These are phyloP conservation scores for Aphidius ervi DNA, from an alignment of 1,140 invertebrate genomes.

Conservation along the genomic window DNA sequence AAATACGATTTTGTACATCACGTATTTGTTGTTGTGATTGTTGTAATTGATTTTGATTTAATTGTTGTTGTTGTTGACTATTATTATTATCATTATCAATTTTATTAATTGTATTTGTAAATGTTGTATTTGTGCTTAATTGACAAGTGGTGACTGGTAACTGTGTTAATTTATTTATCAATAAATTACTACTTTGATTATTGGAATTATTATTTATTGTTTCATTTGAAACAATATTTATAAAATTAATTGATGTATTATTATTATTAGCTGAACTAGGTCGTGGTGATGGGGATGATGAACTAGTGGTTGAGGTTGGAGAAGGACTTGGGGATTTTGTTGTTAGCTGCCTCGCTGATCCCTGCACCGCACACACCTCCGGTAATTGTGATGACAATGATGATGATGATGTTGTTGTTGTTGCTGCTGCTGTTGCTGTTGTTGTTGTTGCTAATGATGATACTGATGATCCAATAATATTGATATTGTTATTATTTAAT, in stretches of 20 bases:
- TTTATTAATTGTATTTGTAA: conserved; percentile 36
- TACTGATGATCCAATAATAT: too few relatives aligned
- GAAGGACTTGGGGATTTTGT: conserved; percentile 46
- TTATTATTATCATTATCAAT: conserved; percentile 38
- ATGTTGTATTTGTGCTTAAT: conserved; percentile 36
- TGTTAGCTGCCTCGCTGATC: conserved; percentile 49
- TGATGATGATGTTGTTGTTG: not conserved
- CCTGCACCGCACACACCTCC: conserved; percentile 55
- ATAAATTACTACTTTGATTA: not conserved
- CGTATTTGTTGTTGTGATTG: conserved; percentile 22
- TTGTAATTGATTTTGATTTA: conserved; percentile 28
- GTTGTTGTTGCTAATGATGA: conserved; percentile 21
- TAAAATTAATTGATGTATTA: conserved; percentile 33
- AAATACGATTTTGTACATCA: conserved; percentile 32
- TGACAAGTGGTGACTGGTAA: conserved; percentile 32
- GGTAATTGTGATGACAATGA: conserved; percentile 35
- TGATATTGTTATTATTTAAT: too few relatives aligned
- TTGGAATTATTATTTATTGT: conserved; percentile 36
- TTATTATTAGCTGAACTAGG: conserved; percentile 37
- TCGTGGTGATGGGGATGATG: conserved; percentile 39
- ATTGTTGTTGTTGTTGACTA: not conserved
- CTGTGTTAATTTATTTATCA: conserved; percentile 35
- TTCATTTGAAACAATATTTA: conserved; percentile 30
- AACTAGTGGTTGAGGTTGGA: conserved; percentile 42
- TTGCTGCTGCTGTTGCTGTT: conserved; percentile 10